Percentiles rank a stretch among this genome's conserved stretches.
Conservation (phyloP, 2,888 invertebrate species). For the Hydrotaea cyrtoneurina region DNA sequence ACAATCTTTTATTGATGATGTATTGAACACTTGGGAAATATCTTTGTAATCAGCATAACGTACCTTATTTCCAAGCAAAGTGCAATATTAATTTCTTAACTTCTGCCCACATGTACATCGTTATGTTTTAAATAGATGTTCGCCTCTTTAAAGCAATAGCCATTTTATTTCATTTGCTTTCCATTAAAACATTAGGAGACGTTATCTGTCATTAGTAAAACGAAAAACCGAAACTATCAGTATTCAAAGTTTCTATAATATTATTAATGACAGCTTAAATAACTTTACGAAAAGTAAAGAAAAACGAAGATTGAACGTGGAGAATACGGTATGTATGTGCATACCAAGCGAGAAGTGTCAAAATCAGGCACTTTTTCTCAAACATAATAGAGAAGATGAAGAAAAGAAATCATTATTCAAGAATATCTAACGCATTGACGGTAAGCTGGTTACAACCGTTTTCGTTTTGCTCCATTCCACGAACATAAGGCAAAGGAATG, state of each 20-base stretch:
- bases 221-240: background rate
- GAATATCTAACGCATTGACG: background rate
- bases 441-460: conserved; percentile 15
- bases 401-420: conserved; percentile 33
- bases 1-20: too few species aligned
- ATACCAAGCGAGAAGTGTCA: conserved; percentile 16
- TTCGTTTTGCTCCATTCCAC: background rate
- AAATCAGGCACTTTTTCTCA: conserved; percentile 19
- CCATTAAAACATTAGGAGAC: too few species aligned
- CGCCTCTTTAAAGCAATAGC: conserved; percentile 1
- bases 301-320: conserved; percentile 12
- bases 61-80: too few species aligned
- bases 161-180: background rate
- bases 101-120: too few species aligned
- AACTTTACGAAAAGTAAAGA: conserved; percentile 50
- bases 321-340: background rate
- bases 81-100: too few species aligned
- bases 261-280: conserved; percentile 64
- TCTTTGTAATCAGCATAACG: too few species aligned
- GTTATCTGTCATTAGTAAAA: background rate
- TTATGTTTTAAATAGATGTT: background rate
- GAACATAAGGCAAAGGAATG: background rate
- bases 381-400: background rate
- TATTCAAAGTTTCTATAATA: conserved; percentile 54
- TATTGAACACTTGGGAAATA: too few species aligned